Evolutionary conservation across 2,888 invertebrate genomes (phyloP).

Genomic region (Deilephila elpenor): DNA sequence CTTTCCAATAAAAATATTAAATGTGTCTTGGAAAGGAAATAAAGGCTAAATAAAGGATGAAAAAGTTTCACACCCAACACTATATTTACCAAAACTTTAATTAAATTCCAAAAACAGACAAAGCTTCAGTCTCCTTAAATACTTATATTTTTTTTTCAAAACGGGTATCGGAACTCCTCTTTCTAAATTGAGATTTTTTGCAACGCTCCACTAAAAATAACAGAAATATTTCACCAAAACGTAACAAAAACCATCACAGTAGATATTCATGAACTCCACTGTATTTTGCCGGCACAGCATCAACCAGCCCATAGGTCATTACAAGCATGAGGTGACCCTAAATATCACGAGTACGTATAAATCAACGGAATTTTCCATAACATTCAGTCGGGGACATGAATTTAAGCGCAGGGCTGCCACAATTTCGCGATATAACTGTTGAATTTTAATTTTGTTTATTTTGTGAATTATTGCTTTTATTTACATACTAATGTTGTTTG

Average conservation of each 20-base stretch:
- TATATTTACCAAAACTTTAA: no score
- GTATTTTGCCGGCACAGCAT: background rate
- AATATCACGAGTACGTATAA: constrained; percentile 22
- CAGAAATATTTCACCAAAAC: no score
- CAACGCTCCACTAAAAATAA: no score
- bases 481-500: background rate
- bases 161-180: no score
- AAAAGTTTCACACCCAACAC: no score
- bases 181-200: no score
- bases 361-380: constrained; percentile 18
- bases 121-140: no score
- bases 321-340: constrained; percentile 2
- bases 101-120: no score
- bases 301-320: constrained; percentile 12
- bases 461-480: background rate
- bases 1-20: background rate
- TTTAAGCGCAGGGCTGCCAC: constrained; percentile 1
- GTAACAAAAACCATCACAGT: background rate
- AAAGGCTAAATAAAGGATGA: no score
- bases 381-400: constrained; percentile 2
- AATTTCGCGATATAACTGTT: background rate
- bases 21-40: no score
- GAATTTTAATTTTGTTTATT: background rate
- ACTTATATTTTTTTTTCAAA: no score
- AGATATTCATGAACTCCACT: background rate